Evolutionary conservation across 2,113 vertebrate genomes (phyloP).

Genomic region (Porphyrio hochstetteri): DNA sequence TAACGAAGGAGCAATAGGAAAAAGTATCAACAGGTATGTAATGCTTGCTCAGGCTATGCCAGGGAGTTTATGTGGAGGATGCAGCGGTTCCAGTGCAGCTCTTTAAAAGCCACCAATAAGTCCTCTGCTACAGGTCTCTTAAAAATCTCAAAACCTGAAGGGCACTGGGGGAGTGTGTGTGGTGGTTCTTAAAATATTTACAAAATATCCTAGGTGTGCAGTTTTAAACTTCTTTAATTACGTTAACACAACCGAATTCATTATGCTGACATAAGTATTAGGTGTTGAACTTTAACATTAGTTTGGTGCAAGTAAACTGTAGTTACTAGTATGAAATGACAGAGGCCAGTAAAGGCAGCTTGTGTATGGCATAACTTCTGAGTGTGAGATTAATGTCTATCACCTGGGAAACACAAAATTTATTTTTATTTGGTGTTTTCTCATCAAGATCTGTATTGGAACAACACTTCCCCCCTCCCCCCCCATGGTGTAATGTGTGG

Average conservation of each 20-base stretch:
- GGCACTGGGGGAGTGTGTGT: neutral
- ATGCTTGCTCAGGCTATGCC: fast-evolving
- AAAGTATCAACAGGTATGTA: fast-evolving
- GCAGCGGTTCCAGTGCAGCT: neutral
- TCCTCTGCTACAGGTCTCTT: neutral
- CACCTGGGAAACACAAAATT: neutral
- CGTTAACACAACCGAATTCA: neutral
- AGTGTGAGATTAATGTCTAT: neutral
- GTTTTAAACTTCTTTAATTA: neutral
- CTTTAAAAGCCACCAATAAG: neutral
- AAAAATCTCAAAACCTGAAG: neutral
- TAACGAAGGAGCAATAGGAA: fast-evolving
- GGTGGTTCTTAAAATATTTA: neutral
- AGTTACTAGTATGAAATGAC: neutral
- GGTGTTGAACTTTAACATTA: neutral
- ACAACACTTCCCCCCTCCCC: neutral
- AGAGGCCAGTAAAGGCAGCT: neutral
- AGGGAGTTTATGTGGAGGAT: neutral
- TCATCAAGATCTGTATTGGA: neutral
- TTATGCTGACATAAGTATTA: neutral
- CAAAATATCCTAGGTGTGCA: neutral
- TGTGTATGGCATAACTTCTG: neutral
- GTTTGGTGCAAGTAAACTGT: neutral
- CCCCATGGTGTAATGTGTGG: neutral
- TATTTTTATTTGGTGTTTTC: neutral